Evolutionary conservation across 2,113 vertebrate genomes (phyloP).

Genomic region (Carassius auratus): DNA sequence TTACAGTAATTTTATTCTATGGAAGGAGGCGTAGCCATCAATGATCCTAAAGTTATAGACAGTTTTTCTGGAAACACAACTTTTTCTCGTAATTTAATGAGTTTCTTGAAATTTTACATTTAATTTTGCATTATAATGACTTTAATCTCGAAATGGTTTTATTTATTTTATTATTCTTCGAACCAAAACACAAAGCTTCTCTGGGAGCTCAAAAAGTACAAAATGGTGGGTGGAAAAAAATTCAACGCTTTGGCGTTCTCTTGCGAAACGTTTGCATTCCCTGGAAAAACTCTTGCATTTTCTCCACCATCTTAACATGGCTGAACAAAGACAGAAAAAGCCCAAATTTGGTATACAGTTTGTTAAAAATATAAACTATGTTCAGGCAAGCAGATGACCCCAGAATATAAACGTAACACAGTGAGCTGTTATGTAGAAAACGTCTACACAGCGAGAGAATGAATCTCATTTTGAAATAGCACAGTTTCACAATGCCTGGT

Average conservation of each 20-base stretch:
- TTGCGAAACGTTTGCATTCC: neutral
- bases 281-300: neutral
- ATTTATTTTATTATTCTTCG: too few species aligned
- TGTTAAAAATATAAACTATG: neutral
- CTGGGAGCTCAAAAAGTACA: too few species aligned
- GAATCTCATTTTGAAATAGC: neutral
- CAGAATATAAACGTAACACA: neutral
- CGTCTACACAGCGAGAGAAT: neutral
- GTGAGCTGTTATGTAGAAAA: neutral
- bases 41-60: too few species aligned
- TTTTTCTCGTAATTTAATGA: too few species aligned
- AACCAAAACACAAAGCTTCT: too few species aligned
- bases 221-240: too few species aligned
- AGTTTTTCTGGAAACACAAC: too few species aligned
- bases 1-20: too few species aligned
- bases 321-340: neutral
- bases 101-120: too few species aligned
- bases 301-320: neutral
- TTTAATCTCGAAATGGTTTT: too few species aligned
- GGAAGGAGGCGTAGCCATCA: too few species aligned
- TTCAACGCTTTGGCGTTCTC: neutral
- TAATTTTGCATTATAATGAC: too few species aligned
- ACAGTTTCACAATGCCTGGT: neutral
- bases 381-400: neutral
- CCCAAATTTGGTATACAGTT: neutral